Evolutionary conservation across 2,888 invertebrate genomes (phyloP).

Genomic region (Hecatera dysodea): DNA sequence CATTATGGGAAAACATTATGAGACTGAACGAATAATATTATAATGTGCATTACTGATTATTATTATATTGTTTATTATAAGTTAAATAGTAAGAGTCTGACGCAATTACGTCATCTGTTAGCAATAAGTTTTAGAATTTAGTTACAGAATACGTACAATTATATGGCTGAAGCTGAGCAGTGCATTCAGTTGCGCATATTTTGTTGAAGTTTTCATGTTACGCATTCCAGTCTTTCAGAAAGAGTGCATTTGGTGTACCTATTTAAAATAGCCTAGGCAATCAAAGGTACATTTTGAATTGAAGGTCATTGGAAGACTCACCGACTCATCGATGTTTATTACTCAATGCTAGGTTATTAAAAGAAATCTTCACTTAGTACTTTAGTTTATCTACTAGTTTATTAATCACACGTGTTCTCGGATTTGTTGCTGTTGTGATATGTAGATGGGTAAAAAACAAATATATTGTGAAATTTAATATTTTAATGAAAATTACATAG

Average conservation of each 20-base stretch:
- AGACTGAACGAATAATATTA: slow-evolving; percentile 28
- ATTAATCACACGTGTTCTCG: background rate
- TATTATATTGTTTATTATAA: slow-evolving; percentile 33
- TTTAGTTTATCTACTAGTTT: slow-evolving; percentile 11
- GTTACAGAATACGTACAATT: slow-evolving; percentile 36
- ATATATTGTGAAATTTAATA: slow-evolving; percentile 1
- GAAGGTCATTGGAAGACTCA: background rate
- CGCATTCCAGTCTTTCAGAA: slow-evolving; percentile 25
- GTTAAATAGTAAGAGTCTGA: slow-evolving; percentile 26
- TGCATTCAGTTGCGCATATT: slow-evolving; percentile 4
- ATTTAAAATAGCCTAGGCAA: too few species aligned
- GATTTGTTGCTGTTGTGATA: slow-evolving; percentile 7
- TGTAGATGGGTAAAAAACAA: slow-evolving; percentile 31
- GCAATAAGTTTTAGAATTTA: slow-evolving; percentile 41
- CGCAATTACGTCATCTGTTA: slow-evolving; percentile 26
- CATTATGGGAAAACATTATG: slow-evolving; percentile 22
- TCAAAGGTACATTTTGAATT: background rate
- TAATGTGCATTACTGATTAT: slow-evolving; percentile 26
- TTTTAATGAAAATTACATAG: slow-evolving; percentile 10
- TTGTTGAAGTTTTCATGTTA: slow-evolving; percentile 7
- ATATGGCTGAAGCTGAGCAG: slow-evolving; percentile 2
- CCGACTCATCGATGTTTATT: background rate
- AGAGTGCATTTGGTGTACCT: background rate
- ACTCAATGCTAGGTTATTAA: slow-evolving; percentile 6
- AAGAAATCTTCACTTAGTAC: slow-evolving; percentile 9